Evolutionary conservation across 2,797 vertebrate species (phyloP).

Genomic region (Pyrrhura leucotis): DNA sequence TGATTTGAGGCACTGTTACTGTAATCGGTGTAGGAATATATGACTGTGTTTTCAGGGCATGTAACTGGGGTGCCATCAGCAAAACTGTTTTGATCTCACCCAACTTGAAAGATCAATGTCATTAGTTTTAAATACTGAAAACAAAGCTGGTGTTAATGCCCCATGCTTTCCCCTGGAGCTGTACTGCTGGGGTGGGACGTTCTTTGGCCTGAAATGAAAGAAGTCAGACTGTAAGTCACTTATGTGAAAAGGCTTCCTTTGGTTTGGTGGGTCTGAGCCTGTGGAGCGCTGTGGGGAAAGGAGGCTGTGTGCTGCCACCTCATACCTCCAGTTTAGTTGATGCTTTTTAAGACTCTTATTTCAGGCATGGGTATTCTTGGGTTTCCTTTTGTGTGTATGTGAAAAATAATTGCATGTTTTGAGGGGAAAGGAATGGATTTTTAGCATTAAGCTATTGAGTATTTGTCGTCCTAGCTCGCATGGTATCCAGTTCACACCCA

Average conservation of each 20-base stretch:
- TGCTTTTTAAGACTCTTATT: neutral
- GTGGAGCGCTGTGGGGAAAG: rapidly evolving
- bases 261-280: neutral
- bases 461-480: neutral
- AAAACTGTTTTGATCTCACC: neutral
- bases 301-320: neutral
- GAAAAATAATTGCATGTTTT: neutral
- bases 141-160: neutral
- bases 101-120: neutral
- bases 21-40: neutral
- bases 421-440: neutral
- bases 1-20: neutral
- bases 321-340: neutral
- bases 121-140: neutral
- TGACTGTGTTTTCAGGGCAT: neutral
- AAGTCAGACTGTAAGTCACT: neutral
- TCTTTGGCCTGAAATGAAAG: neutral
- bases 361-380: neutral
- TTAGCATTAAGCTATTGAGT: neutral
- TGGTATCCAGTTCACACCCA: neutral
- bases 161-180: neutral
- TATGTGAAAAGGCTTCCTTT: neutral
- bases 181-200: neutral
- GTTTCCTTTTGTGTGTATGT: neutral
- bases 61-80: neutral